Evolutionary conservation across 2,113 vertebrate species (phyloP), one percentile per base, ranked within the genome.

Genomic region (Brachyistius frenatus): DNA sequence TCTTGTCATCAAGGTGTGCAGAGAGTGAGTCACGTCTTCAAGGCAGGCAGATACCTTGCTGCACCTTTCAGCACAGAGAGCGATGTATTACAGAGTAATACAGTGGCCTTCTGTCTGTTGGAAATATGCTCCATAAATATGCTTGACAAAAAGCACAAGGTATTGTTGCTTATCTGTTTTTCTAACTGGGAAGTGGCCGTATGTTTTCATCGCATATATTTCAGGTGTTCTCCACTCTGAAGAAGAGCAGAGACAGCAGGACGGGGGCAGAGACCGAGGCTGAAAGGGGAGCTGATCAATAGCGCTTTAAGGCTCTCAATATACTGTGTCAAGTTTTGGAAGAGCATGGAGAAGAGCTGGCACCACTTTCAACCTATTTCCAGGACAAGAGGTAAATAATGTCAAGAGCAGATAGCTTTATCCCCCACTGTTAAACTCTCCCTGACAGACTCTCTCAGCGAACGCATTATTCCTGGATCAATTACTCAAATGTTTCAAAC

Each of bases 271-370:
- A 87, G 89, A 86, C 81, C 84, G 90, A 80, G 85, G 87, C 72
- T 69, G 72, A 73, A 83, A 16, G 62, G 53, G 67, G 68, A 50
- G 58, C 66, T 86, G 37, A 83, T 88, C 50, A 36, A 87, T 80
- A 66, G 65, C 50, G 15, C 84, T 88, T 90, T 86, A 84, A 86
- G 85, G 93, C 94, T 95, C 94, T 95, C 94, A 95, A 94, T 95
- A 95, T 95, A 94, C 94, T 91, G 94, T 92, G 88, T 90, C 68
- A 68, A 79, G 85, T 87, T 91, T 93, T 88, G 89, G 87, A 91
- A 91, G 88, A 91, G 91, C 91, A 95, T 93, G 93, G 87, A 92
- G 80, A 92, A 92, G 94, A 95, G 94, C 94, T 95, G 94, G 94
- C 94, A 94, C 94, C 94, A 95, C 94, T 93, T 94, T 93, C 87